Evolutionary conservation across 2,888 invertebrate genomes (phyloP), one percentile per base, ranked within the genome.

Genomic region (Steromphala cineraria): DNA sequence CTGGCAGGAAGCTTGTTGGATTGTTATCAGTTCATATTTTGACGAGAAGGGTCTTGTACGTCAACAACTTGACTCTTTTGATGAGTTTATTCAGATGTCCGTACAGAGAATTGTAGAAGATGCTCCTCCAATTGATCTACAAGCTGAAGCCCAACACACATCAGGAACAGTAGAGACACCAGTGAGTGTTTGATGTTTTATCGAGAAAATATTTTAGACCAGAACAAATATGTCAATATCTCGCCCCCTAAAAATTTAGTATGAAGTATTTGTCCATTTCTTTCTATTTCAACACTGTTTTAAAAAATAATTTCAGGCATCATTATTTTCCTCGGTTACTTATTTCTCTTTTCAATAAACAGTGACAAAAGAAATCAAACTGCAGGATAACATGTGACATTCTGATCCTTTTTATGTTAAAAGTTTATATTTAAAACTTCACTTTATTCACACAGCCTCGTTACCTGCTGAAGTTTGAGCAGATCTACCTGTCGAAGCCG

Each of bases 1-100:
- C 86, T 99, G 99, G 99, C 99, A 99, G 94, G 99, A 99, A 95
- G 99, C 99, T 67, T 99, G 99, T 92, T 99, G 99, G 99, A 99
- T 99, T 92, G 99, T 99, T 83, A 99, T 99, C 92, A 99, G 99
- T 93, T 98, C 99, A 0, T 99, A 99, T 94, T 99, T 99, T 93
- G 99, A 99, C 93, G 99, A 99, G 93, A 99, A 99, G 94, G 99
- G 99, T 93, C 95, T 99, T 86, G 99, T 99, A 67, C 96, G 99
- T 77, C 99, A 99, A 93, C 99, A 99, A 93, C 95, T 99, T 88
- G 99, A 99, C 93, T 99, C 99, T 91, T 99, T 99, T 92, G 99
- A 99, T 95, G 99, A 99, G 94, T 99, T 99, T 92, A 99, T 99
- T 93, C 99, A 98, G 94, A 99, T 99, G 99, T 99, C 99, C 10